Conservation (phyloP, 2,888 invertebrate species). For the Gortyna flavago region DNA sequence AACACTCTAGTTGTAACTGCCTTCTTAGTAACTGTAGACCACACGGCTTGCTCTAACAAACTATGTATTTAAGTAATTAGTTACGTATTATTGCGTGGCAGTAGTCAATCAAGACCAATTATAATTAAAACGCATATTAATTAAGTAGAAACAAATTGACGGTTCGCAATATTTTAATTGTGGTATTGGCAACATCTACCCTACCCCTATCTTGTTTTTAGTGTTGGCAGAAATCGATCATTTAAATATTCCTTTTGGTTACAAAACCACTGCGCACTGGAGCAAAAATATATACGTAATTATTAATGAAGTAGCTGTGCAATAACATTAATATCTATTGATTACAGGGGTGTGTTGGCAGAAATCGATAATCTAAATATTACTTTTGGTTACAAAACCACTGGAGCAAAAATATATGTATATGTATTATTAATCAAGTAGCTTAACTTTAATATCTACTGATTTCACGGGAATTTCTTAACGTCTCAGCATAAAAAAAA, state of each 20-base stretch:
- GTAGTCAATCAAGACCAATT: conserved; percentile 53
- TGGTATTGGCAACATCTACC: conserved; percentile 41
- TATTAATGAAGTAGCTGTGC: not conserved
- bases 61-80: conserved; percentile 54
- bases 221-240: conserved; percentile 21
- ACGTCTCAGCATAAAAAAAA: not conserved
- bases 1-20: conserved; percentile 8
- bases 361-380: conserved; percentile 13
- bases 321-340: not conserved
- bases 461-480: not conserved
- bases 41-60: conserved; percentile 43
- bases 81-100: conserved; percentile 48
- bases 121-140: conserved; percentile 46
- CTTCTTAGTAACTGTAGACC: conserved; percentile 24
- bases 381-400: not conserved
- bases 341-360: not conserved
- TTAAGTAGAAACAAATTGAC: conserved; percentile 41
- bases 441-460: no score
- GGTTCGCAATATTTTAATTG: conserved; percentile 49
- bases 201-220: conserved; percentile 34
- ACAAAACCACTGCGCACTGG: not conserved
- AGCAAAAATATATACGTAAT: no score
- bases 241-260: not conserved
- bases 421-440: not conserved
- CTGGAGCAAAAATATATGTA: no score